A percentile compares a stretch with the other conserved stretches of the same genome.
phyloP scores from a whole-genome alignment of 2,113 vertebrate genomes.

The Odocoileus virginianus region DNA sequence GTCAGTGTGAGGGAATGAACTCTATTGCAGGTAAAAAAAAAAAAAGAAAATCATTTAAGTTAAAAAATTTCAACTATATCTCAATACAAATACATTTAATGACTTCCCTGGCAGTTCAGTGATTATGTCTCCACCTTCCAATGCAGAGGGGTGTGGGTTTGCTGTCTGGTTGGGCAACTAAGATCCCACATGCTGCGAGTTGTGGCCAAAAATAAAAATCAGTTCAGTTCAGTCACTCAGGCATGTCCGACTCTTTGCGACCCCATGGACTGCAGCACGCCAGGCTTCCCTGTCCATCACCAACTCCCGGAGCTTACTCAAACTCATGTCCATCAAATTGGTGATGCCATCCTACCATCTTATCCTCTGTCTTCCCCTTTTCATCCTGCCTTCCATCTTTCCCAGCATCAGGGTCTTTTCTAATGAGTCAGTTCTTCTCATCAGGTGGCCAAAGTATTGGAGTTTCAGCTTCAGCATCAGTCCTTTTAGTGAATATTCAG shows the following conservation, averaged over 20 bases:
- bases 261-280: neutral
- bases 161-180: neutral
- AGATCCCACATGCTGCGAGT: neutral
- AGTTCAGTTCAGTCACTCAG: neutral
- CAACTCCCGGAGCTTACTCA: neutral
- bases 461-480: neutral
- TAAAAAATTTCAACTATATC: neutral
- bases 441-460: neutral
- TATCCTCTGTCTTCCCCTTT: neutral
- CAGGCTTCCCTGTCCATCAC: neutral
- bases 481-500: neutral
- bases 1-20: neutral
- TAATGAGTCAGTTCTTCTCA: neutral
- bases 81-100: neutral
- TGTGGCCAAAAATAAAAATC: neutral
- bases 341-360: neutral
- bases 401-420: neutral
- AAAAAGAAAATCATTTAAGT: neutral
- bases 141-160: neutral
- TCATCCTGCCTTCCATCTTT: neutral
- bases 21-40: neutral
- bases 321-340: accelerated
- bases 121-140: neutral
- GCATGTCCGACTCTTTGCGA: neutral
- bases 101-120: neutral